phyloP scores from a whole-genome alignment of 1,140 invertebrate species.

The Drosophila bipectinata region DNA sequence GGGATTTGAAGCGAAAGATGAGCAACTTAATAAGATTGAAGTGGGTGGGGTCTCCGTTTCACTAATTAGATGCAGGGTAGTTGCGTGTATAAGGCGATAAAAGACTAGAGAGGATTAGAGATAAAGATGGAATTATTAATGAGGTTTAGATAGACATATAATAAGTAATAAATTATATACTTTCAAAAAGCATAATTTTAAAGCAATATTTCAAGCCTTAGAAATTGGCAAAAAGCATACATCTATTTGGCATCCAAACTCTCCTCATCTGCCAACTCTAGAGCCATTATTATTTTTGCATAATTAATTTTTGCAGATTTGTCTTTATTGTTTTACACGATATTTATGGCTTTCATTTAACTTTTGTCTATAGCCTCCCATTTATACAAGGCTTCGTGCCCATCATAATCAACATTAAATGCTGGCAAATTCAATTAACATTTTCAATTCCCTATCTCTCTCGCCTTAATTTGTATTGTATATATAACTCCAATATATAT shows the following conservation, averaged over 20 bases:
- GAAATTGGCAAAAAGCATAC: no score
- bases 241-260: no score
- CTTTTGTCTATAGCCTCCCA: constrained; percentile 2
- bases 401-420: constrained; percentile 36
- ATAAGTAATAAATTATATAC: no score
- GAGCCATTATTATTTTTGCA: no score
- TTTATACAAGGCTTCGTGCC: constrained; percentile 26
- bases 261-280: no score
- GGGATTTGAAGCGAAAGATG: background rate
- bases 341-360: constrained; percentile 6
- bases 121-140: background rate
- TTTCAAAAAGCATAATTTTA: no score
- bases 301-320: no score
- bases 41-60: constrained; percentile 4
- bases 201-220: no score
- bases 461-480: background rate
- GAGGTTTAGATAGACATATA: background rate
- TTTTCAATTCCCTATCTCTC: background rate
- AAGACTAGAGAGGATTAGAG: background rate
- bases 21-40: constrained; percentile 32
- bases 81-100: background rate
- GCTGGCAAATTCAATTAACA: constrained; percentile 67
- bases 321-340: constrained; percentile 11
- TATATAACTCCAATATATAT: background rate
- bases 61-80: constrained; percentile 22